These are phyloP conservation scores for Enteromius treurensis DNA, from an alignment of 2,797 vertebrate species.

Conservation along the genomic window DNA sequence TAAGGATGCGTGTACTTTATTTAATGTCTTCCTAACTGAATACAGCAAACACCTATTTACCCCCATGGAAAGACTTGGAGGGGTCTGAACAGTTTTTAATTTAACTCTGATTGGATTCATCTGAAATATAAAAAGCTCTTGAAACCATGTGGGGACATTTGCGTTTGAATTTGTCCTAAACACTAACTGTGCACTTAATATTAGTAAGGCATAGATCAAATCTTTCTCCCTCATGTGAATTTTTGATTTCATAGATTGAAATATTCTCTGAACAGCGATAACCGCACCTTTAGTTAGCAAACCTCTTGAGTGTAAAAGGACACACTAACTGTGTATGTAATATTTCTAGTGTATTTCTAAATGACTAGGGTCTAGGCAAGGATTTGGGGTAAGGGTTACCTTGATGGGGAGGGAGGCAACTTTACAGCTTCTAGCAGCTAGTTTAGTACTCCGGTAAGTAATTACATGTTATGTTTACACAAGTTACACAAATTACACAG, in stretches of 20 bases:
- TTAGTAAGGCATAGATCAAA: background rate
- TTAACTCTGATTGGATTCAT: too few relatives aligned
- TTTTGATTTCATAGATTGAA: background rate
- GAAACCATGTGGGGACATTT: background rate
- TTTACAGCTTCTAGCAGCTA: slow-evolving; percentile 38
- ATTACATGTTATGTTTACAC: slow-evolving; percentile 56
- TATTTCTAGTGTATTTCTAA: background rate
- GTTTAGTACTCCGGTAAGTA: slow-evolving; percentile 45
- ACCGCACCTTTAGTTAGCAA: background rate
- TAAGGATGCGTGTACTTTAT: too few relatives aligned
- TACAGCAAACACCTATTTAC: too few relatives aligned
- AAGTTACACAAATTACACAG: slow-evolving; percentile 47
- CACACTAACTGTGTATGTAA: background rate
- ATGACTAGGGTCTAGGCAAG: slow-evolving; percentile 37
- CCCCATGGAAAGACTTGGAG: too few relatives aligned
- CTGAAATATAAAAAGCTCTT: background rate
- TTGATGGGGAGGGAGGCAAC: slow-evolving; percentile 4
- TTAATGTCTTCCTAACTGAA: too few relatives aligned
- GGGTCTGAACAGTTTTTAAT: too few relatives aligned
- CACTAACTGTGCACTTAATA: too few relatives aligned
- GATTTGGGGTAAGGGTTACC: slow-evolving; percentile 28
- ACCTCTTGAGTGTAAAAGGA: slow-evolving; percentile 12
- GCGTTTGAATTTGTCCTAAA: background rate
- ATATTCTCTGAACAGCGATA: background rate
- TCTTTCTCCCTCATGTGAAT: background rate